Evolutionary conservation across 2,888 invertebrate species (phyloP), one percentile per base, ranked within the genome.

Genomic region (Crepidodera aurea): DNA sequence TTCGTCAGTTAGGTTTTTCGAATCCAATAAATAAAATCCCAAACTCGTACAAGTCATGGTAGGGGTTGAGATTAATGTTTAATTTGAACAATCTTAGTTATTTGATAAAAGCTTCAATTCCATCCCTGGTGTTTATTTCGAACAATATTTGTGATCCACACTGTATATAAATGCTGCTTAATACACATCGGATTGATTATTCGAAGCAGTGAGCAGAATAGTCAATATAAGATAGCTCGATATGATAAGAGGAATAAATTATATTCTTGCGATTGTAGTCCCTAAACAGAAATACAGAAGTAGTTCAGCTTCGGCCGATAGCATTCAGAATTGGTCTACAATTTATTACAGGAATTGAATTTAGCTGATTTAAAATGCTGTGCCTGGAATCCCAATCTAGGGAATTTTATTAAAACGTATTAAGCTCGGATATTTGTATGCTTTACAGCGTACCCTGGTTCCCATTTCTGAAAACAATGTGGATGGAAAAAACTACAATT

Each of bases 291-390:
- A 57, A 57, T 50, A 57, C 48, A 57, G 48, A 46, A 34, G 34
- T 56, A 55, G 34, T 46, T 55, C 32, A 37, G 51, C 53, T 29
- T 51, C 25, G 40, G 53, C 42, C 54, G 50, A 57, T 57, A 39
- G 48, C 48, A 32, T 57, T 57, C 57, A 27, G 57, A 57, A 57
- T 57, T 50, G 57, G 48, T 39, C 57, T 50, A 48, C 48, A 57
- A 57, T 57, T 57, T 57, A 57, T 57, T 57, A 48, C 57, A n/a
- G 7, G 48, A 48, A 57, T 57, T 57, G 57, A 50, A 57, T 57
- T 25, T 50, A 57, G 48, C 57, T 42, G 57, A 57, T 57, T 57
- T 39, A 57, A 57, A 57, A 57, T 57, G 37, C 39, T 50, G 50
- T 57, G 57, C 48, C 16, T 32, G 37, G 57, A 57, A 48, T 57